Conservation (phyloP, 2,797 vertebrate genomes). For the Sitta carolinensis region DNA sequence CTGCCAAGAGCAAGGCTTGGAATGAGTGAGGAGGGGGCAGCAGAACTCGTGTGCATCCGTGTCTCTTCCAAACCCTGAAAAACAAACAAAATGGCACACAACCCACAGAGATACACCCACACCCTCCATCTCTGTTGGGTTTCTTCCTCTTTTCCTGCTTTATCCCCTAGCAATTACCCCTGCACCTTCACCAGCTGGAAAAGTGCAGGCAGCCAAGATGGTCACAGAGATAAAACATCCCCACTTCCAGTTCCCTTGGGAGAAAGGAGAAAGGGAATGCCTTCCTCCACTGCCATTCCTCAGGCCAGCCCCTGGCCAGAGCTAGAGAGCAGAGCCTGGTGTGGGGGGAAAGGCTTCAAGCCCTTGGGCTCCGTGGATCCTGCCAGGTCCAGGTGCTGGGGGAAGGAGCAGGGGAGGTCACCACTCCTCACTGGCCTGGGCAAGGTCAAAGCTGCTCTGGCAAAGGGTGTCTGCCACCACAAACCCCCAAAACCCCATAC, state of each 20-base stretch:
- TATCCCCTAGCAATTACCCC: neutral
- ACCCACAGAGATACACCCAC: neutral
- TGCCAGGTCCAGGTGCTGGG: neutral
- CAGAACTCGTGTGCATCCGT: fast-evolving
- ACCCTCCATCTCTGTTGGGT: fast-evolving
- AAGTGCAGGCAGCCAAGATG: neutral
- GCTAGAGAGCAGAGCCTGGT: fast-evolving
- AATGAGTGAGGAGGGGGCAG: neutral
- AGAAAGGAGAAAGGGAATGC: neutral
- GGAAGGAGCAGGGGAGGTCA: neutral
- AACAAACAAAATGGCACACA: neutral
- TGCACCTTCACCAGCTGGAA: neutral
- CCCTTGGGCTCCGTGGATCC: neutral
- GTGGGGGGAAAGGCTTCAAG: neutral
- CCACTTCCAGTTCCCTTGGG: neutral
- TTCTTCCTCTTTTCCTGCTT: neutral
- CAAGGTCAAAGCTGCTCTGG: neutral
- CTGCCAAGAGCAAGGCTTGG: neutral
- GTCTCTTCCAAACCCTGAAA: neutral
- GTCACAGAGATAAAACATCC: neutral
- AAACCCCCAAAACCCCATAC: too few species aligned
- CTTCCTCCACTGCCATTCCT: neutral
- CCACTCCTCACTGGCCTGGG: fast-evolving
- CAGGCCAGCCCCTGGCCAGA: neutral
- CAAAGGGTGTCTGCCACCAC: neutral